Evolutionary conservation across 64 coral and sea anemone species (phyloP), one percentile per base, ranked within the genome.

Genomic region (Stylophora pistillata): DNA sequence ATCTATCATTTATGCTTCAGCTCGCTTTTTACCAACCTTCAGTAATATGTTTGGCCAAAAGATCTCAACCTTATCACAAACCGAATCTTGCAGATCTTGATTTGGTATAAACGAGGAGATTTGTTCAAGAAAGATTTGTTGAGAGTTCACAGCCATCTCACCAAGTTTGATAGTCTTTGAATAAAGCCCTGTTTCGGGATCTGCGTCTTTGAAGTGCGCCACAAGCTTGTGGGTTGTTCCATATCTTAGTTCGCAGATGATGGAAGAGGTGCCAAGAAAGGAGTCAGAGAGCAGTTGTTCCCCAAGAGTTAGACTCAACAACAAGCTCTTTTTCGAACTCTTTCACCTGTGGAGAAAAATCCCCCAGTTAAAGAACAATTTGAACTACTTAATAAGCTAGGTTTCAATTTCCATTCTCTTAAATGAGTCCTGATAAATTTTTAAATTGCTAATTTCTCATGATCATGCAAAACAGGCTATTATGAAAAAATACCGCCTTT

Each of bases 201-300:
- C 89, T 62, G 84, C 63, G 18, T 91, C 79, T 55, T 91, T 91
- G 26, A 76, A 75, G 33, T 91, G 71, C 6, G 73, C 74, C 15
- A 58, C 77, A 1, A 75, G 18, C 53, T 28, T 57, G 18, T 52
- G 66, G 25, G 73, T 30, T 11, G 59, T 64, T 10, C 59, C 88
- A 56, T 79, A 89, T 61, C 59, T 89, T 25, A 89, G 64, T 29
- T 89, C 88, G 31, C 88, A 89, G 33, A 89, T 89, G 32, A 78
- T 83, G 20, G 78, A 83, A 5, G 88, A 74, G 32, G 88, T 90
- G n/a, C 69, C 61, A 3, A 90, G 55, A 37, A 33, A 0, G 7
- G 77, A 82, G 30, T 33, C 74, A 34, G 88, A 78, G 47, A 90
- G 68, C 56, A 83, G 57, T 10, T 90, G 60, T 21, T 81, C 88